A percentile compares a stretch with the other conserved stretches of the same genome.
These are phyloP conservation scores for Nemopilema nomurai DNA, from an alignment of 30 jellyfish, hydroid and myxozoan genomes.

Conservation along the genomic window DNA sequence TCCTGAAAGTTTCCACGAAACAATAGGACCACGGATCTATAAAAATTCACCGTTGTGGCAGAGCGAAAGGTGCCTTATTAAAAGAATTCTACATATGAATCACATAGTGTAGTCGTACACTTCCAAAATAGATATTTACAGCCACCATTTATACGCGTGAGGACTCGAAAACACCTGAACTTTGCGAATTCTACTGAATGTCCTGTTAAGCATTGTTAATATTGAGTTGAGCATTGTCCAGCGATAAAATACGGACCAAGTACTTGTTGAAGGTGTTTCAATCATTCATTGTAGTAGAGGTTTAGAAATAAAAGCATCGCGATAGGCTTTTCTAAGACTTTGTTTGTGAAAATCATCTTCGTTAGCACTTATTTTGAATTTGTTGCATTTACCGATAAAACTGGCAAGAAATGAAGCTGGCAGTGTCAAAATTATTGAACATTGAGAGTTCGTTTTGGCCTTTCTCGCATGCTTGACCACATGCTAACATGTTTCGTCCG, in stretches of 20 bases:
- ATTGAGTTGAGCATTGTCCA: slow-evolving; percentile 3
- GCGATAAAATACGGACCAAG: slow-evolving; percentile 53
- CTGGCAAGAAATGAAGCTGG: neutral
- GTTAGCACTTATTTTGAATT: neutral
- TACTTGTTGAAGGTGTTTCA: slow-evolving; percentile 48
- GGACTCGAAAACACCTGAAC: neutral
- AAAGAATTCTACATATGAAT: neutral
- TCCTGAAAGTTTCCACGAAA: neutral
- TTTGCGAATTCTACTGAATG: neutral
- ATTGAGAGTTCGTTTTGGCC: neutral
- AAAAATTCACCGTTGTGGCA: neutral
- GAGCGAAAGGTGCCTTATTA: neutral
- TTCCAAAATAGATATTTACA: neutral
- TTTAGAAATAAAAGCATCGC: slow-evolving; percentile 3
- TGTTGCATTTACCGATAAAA: neutral
- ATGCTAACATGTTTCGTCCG: slow-evolving; percentile 31
- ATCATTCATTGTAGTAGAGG: slow-evolving; percentile 47
- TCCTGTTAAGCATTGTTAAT: neutral
- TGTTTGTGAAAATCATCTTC: neutral
- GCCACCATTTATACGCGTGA: neutral
- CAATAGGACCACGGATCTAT: neutral
- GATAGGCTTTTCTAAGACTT: neutral
- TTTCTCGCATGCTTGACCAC: slow-evolving; percentile 23
- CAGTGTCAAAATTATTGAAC: neutral
- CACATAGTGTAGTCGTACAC: neutral